Conservation (phyloP, 1,140 invertebrate genomes). For the Periplaneta americana region DNA sequence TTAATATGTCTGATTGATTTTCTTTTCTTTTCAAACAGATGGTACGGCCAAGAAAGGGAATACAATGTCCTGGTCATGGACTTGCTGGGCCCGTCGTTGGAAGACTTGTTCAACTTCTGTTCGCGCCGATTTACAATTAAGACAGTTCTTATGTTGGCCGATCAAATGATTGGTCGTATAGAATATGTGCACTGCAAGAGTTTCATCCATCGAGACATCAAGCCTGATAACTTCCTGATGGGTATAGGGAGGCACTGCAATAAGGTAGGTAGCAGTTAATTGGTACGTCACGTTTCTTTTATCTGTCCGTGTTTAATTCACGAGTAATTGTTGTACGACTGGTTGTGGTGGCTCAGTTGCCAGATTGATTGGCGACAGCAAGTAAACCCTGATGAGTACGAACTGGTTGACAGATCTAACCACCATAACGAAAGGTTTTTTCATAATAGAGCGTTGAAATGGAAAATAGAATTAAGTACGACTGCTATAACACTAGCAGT, state of each 20-base stretch:
- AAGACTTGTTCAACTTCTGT: slow-evolving; percentile 97
- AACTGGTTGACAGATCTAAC: too few relatives aligned
- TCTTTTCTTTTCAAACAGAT: slow-evolving; percentile 46
- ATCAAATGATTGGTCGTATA: slow-evolving; percentile 88
- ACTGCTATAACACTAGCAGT: too few relatives aligned
- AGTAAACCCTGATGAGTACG: too few relatives aligned
- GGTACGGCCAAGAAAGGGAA: slow-evolving; percentile 86
- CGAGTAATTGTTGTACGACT: too few relatives aligned
- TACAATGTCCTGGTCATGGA: slow-evolving; percentile 98
- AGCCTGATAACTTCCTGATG: slow-evolving; percentile 98
- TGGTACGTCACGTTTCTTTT: too few relatives aligned
- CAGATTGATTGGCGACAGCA: too few relatives aligned
- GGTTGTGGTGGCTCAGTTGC: too few relatives aligned
- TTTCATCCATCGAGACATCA: slow-evolving; percentile 95
- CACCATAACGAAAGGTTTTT: too few relatives aligned
- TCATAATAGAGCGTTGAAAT: too few relatives aligned
- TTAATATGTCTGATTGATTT: too few relatives aligned
- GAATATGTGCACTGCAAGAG: slow-evolving; percentile 94
- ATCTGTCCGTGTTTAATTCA: too few relatives aligned
- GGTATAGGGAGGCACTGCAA: slow-evolving; percentile 93
- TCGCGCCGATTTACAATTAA: slow-evolving; percentile 94
- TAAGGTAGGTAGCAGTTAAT: slow-evolving; percentile 65
- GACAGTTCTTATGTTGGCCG: slow-evolving; percentile 95
- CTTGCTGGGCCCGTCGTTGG: slow-evolving; percentile 87
- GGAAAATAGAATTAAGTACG: too few relatives aligned